phyloP scores from a whole-genome alignment of 2,797 vertebrate species.

The Malacoraja senta region DNA sequence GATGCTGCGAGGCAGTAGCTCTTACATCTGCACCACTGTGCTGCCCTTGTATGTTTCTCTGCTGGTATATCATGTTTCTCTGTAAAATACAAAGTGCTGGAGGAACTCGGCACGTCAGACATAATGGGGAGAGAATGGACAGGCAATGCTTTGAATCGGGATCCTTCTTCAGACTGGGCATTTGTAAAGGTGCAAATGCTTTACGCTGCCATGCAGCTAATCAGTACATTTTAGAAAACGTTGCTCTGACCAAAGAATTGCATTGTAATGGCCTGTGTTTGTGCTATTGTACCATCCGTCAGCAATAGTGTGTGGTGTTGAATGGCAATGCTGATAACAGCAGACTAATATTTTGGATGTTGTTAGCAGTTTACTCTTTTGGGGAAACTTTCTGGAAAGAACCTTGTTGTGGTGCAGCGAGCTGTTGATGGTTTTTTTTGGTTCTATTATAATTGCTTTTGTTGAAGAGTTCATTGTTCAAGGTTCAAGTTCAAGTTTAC shows the following conservation, averaged over 20 bases:
- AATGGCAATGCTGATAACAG: not conserved
- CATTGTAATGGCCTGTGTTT: not conserved
- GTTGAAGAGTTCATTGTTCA: not conserved
- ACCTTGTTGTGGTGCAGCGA: not conserved
- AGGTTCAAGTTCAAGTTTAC: too few species aligned
- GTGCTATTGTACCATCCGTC: not conserved
- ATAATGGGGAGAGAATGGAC: too few species aligned
- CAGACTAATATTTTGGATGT: slow-evolving; percentile 9
- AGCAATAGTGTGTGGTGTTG: not conserved
- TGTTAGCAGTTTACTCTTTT: slow-evolving; percentile 18
- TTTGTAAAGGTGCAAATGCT: not conserved
- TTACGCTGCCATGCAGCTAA: not conserved
- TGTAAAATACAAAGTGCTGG: too few species aligned
- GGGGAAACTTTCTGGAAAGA: slow-evolving; percentile 10
- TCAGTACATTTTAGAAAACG: not conserved
- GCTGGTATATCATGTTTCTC: too few species aligned
- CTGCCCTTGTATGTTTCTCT: too few species aligned
- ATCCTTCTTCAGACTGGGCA: too few species aligned
- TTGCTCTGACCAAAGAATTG: not conserved
- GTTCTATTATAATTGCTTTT: not conserved
- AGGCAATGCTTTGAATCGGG: too few species aligned
- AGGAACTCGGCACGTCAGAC: too few species aligned
- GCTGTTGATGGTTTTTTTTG: not conserved
- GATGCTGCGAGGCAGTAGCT: too few species aligned
- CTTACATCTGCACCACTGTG: too few species aligned